Percentiles rank a stretch among this genome's conserved stretches.
phyloP scores from a whole-genome alignment of 2,797 vertebrate genomes.

The Caiman crocodilus region DNA sequence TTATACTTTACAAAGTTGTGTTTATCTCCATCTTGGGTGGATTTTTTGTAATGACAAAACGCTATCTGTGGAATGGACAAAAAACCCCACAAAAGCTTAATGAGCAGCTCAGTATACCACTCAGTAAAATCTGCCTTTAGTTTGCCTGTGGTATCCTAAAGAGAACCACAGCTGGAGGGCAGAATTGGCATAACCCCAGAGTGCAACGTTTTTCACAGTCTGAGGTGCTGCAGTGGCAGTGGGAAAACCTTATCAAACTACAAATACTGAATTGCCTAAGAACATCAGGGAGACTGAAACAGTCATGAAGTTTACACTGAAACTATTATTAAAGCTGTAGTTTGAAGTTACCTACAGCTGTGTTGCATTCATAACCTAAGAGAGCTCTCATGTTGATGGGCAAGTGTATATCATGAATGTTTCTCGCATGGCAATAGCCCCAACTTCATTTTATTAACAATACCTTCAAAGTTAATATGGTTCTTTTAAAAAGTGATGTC shows the following conservation, averaged over 20 bases:
- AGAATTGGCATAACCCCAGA: constrained; percentile 51
- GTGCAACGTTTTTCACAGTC: constrained; percentile 71
- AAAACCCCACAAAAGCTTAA: constrained; percentile 46
- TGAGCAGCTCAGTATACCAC: constrained; percentile 41
- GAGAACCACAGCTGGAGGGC: constrained; percentile 59
- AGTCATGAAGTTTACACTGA: constrained; percentile 65
- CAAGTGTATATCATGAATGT: constrained; percentile 49
- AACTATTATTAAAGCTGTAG: constrained; percentile 56
- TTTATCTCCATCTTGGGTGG: constrained; percentile 62
- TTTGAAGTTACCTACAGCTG: constrained; percentile 63
- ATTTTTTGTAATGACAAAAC: constrained; percentile 52
- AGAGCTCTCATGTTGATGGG: constrained; percentile 39
- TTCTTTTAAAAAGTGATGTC: constrained; percentile 59
- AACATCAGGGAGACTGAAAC: constrained; percentile 71
- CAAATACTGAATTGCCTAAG: constrained; percentile 68
- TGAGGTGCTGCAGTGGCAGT: constrained; percentile 64
- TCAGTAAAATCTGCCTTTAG: constrained; percentile 24
- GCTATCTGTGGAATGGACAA: constrained; percentile 41
- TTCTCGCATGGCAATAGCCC: constrained; percentile 55
- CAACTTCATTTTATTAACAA: constrained; percentile 22
- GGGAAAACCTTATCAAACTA: constrained; percentile 56
- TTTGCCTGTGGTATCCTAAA: not conserved
- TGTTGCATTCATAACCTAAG: constrained; percentile 42
- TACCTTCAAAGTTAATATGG: constrained; percentile 39
- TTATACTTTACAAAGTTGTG: not conserved